These are phyloP conservation scores for Sebastes nivosus DNA, from an alignment of 2,797 vertebrate species.

Conservation along the genomic window DNA sequence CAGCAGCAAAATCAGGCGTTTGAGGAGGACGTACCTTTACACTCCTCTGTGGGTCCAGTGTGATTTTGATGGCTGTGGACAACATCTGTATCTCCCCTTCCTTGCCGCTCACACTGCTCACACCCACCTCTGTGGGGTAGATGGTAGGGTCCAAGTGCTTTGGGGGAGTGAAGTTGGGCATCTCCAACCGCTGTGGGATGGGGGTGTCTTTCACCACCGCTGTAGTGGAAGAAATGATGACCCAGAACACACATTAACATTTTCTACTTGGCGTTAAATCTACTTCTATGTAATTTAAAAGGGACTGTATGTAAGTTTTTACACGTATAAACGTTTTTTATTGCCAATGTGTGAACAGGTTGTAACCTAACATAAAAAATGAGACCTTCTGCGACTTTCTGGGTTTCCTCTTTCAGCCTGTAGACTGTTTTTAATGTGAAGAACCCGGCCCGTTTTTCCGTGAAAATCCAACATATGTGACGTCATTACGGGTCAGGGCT, in stretches of 20 bases:
- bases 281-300: neutral
- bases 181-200: constrained; percentile 83
- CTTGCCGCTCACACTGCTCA: constrained; percentile 82
- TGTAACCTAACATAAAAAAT: too few species aligned
- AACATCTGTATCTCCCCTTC: constrained; percentile 86
- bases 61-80: constrained; percentile 90
- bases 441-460: too few species aligned
- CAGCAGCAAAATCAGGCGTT: neutral
- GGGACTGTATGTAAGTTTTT: too few species aligned
- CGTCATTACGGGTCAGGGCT: too few species aligned
- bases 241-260: neutral
- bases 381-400: too few species aligned
- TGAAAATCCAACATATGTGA: too few species aligned
- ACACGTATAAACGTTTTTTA: too few species aligned
- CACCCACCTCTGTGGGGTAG: constrained; percentile 89
- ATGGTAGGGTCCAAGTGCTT: constrained; percentile 87
- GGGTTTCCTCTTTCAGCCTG: too few species aligned
- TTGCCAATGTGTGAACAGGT: too few species aligned
- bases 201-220: constrained; percentile 84
- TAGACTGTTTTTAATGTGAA: too few species aligned
- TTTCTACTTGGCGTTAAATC: neutral
- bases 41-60: constrained; percentile 87
- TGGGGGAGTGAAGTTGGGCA: constrained; percentile 85
- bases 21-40: constrained; percentile 83
- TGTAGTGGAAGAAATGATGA: constrained; percentile 46